Conservation (phyloP, 2,797 vertebrate species). For the Helarctos malayanus region DNA sequence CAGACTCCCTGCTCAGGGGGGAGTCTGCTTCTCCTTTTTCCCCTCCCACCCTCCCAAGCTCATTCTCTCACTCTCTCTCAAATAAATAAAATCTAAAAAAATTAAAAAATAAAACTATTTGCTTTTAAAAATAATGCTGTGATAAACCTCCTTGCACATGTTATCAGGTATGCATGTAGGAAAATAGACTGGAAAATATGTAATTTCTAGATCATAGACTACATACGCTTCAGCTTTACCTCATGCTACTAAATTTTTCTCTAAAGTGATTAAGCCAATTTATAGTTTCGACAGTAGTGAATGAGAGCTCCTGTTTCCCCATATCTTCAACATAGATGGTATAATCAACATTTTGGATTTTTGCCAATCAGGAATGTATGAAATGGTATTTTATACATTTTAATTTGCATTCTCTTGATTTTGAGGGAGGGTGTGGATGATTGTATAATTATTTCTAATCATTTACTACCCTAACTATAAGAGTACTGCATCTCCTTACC, state of each 20-base stretch:
- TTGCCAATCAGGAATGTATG: not conserved
- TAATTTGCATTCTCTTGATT: not conserved
- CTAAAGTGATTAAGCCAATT: not conserved
- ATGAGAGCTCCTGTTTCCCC: not conserved
- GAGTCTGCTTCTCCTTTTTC: not conserved
- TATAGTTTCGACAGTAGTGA: not conserved
- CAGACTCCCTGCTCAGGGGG: not conserved
- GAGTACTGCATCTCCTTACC: not conserved
- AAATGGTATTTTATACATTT: not conserved
- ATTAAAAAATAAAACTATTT: not conserved
- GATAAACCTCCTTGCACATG: not conserved
- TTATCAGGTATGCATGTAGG: not conserved
- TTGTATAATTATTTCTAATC: not conserved
- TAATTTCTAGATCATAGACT: not conserved
- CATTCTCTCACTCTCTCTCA: not conserved
- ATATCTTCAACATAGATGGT: not conserved
- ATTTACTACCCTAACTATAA: not conserved
- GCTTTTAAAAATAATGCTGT: not conserved
- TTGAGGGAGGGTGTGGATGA: not conserved
- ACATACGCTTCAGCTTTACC: not conserved
- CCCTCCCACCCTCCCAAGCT: too few relatives aligned
- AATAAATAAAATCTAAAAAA: not conserved
- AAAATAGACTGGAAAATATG: not conserved
- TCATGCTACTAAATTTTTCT: not conserved
- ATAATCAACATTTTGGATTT: not conserved